Evolutionary conservation across 2,797 vertebrate genomes (phyloP).

Genomic region (Aldrovandia affinis): DNA sequence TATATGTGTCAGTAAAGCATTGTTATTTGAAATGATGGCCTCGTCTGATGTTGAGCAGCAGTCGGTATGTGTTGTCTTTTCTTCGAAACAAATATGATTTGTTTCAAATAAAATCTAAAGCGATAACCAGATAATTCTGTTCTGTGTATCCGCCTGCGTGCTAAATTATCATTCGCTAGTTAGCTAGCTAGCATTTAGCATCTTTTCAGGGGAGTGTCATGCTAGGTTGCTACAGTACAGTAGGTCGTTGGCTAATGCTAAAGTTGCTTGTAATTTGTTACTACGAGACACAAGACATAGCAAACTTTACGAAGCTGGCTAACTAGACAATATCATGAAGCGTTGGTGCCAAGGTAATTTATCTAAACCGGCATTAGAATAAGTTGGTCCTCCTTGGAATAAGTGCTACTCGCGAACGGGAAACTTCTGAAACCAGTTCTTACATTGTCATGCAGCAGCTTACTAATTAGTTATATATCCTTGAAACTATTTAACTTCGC

Average conservation of each 20-base stretch:
- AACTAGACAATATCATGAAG: no score
- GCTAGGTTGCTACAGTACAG: background rate
- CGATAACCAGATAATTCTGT: background rate
- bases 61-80: slow-evolving; percentile 4
- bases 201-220: slow-evolving; percentile 1
- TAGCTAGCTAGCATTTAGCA: background rate
- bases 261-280: no score
- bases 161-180: background rate
- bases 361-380: no score
- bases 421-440: no score
- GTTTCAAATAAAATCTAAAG: background rate
- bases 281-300: no score
- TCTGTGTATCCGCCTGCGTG: background rate
- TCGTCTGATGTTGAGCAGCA: slow-evolving; percentile 21
- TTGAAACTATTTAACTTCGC: no score
- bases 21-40: slow-evolving; percentile 6
- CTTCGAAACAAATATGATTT: background rate
- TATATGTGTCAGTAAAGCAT: background rate
- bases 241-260: background rate
- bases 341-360: no score
- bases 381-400: no score
- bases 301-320: no score
- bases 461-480: no score
- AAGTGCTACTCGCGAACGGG: no score
- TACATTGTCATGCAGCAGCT: no score